These are phyloP conservation scores for Caenorhabditis sinica DNA, from an alignment of 2,888 invertebrate species.

Conservation along the genomic window DNA sequence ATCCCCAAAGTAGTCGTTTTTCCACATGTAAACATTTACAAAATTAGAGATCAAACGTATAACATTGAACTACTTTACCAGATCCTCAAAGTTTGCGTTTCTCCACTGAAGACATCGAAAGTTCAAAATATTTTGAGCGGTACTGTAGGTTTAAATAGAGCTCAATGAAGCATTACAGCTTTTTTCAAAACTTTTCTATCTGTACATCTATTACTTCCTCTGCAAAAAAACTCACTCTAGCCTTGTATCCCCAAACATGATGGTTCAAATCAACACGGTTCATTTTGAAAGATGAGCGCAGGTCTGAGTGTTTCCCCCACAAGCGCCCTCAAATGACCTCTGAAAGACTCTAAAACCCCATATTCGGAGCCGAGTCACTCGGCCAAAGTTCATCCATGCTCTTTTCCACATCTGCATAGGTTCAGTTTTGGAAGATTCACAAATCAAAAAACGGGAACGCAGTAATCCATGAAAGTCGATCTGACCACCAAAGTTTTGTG, in stretches of 20 bases:
- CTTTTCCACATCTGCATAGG: not conserved
- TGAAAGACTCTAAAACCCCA: not conserved
- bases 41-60: too few relatives aligned
- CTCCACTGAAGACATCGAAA: too few relatives aligned
- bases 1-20: too few relatives aligned
- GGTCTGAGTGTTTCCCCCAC: not conserved
- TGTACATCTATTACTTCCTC: not conserved
- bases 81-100: too few relatives aligned
- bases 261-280: constrained; percentile 6
- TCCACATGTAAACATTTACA: too few relatives aligned
- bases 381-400: not conserved
- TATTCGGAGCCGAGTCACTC: not conserved
- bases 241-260: not conserved
- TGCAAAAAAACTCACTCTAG: not conserved
- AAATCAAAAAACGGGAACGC: not conserved
- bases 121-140: too few relatives aligned
- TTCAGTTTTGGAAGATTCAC: not conserved
- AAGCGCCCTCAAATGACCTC: not conserved
- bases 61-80: too few relatives aligned
- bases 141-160: too few relatives aligned
- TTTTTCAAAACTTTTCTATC: too few relatives aligned
- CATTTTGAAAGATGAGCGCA: not conserved
- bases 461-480: constrained; percentile 9
- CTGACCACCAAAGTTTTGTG: constrained; percentile 19
- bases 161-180: too few relatives aligned